These are phyloP conservation scores for Apocrypta bakeri DNA, from an alignment of 1,140 invertebrate genomes.

Conservation along the genomic window DNA sequence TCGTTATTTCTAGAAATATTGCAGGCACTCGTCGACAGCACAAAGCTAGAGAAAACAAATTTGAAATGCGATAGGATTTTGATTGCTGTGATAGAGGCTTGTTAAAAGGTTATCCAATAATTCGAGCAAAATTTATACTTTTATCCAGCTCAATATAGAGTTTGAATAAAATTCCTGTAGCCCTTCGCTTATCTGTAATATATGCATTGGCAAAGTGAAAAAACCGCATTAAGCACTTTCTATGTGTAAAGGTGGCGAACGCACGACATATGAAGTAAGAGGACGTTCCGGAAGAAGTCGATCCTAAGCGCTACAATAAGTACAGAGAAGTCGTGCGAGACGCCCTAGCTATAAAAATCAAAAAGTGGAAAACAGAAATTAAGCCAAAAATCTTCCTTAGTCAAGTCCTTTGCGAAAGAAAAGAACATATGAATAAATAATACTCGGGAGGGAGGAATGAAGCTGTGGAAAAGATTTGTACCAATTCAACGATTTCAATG, in stretches of 20 bases:
- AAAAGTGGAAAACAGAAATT: neutral
- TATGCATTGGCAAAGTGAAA: neutral
- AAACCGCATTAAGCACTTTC: too few species aligned
- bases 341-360: neutral
- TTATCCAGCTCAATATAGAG: slow-evolving; percentile 11
- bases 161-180: neutral
- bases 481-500: too few species aligned
- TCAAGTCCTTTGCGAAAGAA: neutral
- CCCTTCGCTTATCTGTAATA: neutral
- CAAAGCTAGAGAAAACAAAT: slow-evolving; percentile 35
- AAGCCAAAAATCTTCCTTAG: neutral
- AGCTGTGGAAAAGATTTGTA: too few species aligned
- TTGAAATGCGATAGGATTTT: slow-evolving; percentile 10
- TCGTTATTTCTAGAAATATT: slow-evolving; percentile 5
- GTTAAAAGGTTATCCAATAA: too few species aligned
- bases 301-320: neutral
- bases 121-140: slow-evolving; percentile 9
- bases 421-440: neutral
- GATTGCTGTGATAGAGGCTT: too few species aligned
- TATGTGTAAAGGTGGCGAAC: too few species aligned
- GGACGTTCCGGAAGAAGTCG: neutral
- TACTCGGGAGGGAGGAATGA: neutral
- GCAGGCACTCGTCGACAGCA: neutral
- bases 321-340: neutral
- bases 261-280: too few species aligned